Evolutionary conservation across 2,888 invertebrate genomes (phyloP).

Genomic region (Chaitophorus viminalis): DNA sequence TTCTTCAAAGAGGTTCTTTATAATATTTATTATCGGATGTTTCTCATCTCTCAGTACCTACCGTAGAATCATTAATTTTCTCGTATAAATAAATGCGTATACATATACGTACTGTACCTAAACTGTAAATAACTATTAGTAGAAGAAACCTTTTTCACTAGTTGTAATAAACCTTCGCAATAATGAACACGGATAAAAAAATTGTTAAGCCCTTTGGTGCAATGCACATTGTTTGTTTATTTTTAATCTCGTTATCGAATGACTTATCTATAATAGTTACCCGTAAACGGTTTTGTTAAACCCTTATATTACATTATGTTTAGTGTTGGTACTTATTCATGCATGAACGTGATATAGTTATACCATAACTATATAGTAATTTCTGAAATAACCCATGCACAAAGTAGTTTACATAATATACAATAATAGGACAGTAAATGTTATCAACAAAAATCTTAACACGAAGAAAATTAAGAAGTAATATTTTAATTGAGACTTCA

Average conservation of each 20-base stretch:
- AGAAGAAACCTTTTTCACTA: not conserved
- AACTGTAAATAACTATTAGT: too few relatives aligned
- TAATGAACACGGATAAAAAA: not conserved
- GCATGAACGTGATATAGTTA: too few relatives aligned
- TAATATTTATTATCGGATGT: not conserved
- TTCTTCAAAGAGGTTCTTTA: not conserved
- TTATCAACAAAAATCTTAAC: too few relatives aligned
- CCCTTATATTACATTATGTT: too few relatives aligned
- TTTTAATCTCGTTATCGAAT: not conserved
- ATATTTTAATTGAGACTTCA: too few relatives aligned
- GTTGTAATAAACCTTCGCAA: not conserved
- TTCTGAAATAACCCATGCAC: too few relatives aligned
- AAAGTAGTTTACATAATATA: too few relatives aligned
- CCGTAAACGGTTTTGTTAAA: not conserved
- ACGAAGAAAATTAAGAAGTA: too few relatives aligned
- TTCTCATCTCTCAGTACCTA: not conserved
- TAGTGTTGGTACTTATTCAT: too few relatives aligned
- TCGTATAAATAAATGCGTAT: not conserved
- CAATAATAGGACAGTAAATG: too few relatives aligned
- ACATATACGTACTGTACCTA: too few relatives aligned
- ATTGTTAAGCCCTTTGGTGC: not conserved
- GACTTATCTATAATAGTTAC: not conserved
- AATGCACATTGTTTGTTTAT: not conserved
- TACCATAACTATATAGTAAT: too few relatives aligned
- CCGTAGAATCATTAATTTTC: not conserved